These are phyloP conservation scores for Aptenodytes forsteri DNA, from an alignment of 2,113 vertebrate genomes.

Conservation along the genomic window DNA sequence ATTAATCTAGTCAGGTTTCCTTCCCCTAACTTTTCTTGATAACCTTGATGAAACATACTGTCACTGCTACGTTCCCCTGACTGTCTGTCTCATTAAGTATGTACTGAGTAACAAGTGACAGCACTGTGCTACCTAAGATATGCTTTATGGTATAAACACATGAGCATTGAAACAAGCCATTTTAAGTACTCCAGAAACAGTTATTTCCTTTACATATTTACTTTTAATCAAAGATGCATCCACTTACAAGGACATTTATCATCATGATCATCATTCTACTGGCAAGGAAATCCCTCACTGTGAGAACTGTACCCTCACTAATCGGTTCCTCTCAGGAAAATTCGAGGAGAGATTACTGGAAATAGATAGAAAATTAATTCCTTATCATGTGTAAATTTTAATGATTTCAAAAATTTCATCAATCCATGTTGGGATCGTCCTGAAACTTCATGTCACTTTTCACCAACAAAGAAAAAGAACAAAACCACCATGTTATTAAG, in stretches of 20 bases:
- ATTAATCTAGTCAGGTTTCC: background rate
- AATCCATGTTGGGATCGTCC: fast-evolving
- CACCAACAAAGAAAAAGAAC: background rate
- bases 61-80: background rate
- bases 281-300: background rate
- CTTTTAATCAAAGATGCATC: slow-evolving; percentile 57
- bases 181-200: background rate
- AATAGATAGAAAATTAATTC: background rate
- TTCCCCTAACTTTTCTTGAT: background rate
- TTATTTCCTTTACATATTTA: slow-evolving; percentile 1
- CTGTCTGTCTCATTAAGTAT: slow-evolving; percentile 17
- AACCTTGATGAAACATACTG: background rate
- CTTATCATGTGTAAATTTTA: background rate
- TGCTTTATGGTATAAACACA: slow-evolving; percentile 22
- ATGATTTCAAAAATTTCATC: background rate
- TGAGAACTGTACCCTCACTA: background rate
- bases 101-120: slow-evolving; percentile 11
- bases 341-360: background rate
- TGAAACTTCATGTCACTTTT: background rate
- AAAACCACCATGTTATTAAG: background rate
- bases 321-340: background rate
- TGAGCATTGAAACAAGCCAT: background rate
- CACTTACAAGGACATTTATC: background rate
- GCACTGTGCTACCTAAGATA: background rate
- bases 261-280: background rate